Percentiles rank a stretch among this genome's conserved stretches.
Conservation (phyloP, 2,113 vertebrate species). For the Coptodon bakossiorum region DNA sequence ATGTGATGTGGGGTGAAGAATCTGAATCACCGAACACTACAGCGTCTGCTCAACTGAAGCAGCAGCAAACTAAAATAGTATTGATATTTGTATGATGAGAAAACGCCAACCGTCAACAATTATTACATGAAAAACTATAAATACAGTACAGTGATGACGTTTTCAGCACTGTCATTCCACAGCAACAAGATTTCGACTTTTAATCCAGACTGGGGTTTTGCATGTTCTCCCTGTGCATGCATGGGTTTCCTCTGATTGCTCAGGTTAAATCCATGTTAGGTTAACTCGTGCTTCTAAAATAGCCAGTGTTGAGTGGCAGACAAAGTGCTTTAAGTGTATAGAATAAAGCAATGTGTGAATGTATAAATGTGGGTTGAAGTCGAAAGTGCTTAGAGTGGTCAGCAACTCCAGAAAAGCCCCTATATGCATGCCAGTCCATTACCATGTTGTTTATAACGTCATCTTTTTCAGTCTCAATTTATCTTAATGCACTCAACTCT, state of each 20-base stretch:
- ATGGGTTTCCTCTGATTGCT: rapidly evolving
- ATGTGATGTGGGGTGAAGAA: background rate
- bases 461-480: background rate
- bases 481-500: background rate
- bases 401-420: background rate
- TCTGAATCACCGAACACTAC: background rate
- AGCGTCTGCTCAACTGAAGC: background rate
- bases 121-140: background rate
- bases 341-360: background rate
- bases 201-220: rapidly evolving
- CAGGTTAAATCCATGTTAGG: background rate
- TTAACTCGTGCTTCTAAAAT: background rate
- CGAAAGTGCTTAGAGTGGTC: background rate
- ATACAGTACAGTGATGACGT: background rate
- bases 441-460: rapidly evolving
- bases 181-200: rapidly evolving
- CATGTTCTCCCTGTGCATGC: background rate
- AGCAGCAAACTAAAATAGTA: rapidly evolving
- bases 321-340: background rate
- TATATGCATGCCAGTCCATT: background rate
- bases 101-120: background rate
- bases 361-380: background rate
- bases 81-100: background rate
- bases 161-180: background rate
- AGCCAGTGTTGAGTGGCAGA: background rate